Percentiles rank a stretch among this genome's conserved stretches.
phyloP scores from a whole-genome alignment of 2,888 invertebrate genomes.

The Phortica magna region DNA sequence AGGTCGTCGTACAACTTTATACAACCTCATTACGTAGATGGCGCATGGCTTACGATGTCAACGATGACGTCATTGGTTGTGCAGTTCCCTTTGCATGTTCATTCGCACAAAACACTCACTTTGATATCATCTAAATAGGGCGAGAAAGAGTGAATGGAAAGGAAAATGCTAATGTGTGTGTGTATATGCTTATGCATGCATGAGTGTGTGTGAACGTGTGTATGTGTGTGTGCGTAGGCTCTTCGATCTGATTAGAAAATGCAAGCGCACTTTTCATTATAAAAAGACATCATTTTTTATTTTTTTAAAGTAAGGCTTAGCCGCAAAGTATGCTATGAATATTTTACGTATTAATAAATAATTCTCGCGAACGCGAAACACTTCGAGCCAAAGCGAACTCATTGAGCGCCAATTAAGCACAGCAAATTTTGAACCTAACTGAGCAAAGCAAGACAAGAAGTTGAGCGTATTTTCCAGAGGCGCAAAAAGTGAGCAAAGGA shows the following conservation, averaged over 20 bases:
- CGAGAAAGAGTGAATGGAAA: background rate
- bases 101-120: conserved; percentile 52
- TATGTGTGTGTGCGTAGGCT: conserved; percentile 20
- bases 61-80: conserved; percentile 70
- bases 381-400: conserved; percentile 29
- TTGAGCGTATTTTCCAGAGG: conserved; percentile 23
- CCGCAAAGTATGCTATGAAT: background rate
- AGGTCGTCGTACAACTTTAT: conserved; percentile 69
- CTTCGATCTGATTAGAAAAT: background rate
- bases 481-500: conserved; percentile 10
- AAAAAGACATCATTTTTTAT: too few relatives aligned
- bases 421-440: background rate
- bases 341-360: background rate
- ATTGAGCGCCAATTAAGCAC: background rate
- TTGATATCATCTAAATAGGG: conserved; percentile 28
- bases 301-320: background rate
- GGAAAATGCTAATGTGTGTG: background rate
- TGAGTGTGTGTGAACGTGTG: conserved; percentile 23
- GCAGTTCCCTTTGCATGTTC: conserved; percentile 57
- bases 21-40: conserved; percentile 65
- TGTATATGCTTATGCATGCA: too few relatives aligned
- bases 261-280: conserved; percentile 27
- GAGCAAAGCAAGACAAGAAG: background rate
- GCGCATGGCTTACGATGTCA: conserved; percentile 24
- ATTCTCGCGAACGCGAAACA: conserved; percentile 31